Evolutionary conservation across 2,888 invertebrate species (phyloP).

Genomic region (Hirudinaria manillensis): DNA sequence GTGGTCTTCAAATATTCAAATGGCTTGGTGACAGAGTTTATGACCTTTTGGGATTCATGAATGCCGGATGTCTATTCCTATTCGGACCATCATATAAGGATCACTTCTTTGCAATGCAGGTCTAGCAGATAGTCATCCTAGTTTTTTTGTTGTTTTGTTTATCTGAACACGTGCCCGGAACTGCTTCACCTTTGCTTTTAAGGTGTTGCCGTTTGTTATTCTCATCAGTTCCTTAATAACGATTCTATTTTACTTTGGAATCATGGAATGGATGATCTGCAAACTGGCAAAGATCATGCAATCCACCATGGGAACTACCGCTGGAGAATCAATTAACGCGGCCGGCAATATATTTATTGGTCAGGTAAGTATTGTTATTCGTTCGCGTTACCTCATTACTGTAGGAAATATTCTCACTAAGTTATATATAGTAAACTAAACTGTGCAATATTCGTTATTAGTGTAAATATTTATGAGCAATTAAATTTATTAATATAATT

Average conservation of each 20-base stretch:
- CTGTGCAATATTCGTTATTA: too few species aligned
- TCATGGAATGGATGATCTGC: conserved; percentile 76
- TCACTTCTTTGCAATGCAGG: conserved; percentile 75
- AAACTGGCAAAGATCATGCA: conserved; percentile 73
- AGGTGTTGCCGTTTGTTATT: conserved; percentile 75
- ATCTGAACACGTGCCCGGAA: not conserved
- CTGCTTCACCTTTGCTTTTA: not conserved
- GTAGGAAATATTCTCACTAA: not conserved
- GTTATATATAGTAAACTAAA: not conserved
- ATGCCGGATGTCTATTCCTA: conserved; percentile 71
- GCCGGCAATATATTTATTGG: conserved; percentile 91
- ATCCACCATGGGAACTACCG: conserved; percentile 74
- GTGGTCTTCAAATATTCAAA: conserved; percentile 59
- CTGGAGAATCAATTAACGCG: conserved; percentile 86
- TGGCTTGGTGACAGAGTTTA: conserved; percentile 54
- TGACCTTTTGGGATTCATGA: conserved; percentile 38
- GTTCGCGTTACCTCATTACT: conserved; percentile 40
- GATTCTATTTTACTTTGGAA: conserved; percentile 74
- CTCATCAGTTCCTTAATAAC: conserved; percentile 85
- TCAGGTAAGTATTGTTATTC: conserved; percentile 62
- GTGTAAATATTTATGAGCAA: too few species aligned
- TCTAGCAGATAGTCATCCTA: conserved; percentile 55
- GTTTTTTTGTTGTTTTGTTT: not conserved
- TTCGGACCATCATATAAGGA: conserved; percentile 60
- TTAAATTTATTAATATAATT: too few species aligned